Evolutionary conservation across 1,140 invertebrate genomes (phyloP).

Genomic region (Cotesia chilonis): DNA sequence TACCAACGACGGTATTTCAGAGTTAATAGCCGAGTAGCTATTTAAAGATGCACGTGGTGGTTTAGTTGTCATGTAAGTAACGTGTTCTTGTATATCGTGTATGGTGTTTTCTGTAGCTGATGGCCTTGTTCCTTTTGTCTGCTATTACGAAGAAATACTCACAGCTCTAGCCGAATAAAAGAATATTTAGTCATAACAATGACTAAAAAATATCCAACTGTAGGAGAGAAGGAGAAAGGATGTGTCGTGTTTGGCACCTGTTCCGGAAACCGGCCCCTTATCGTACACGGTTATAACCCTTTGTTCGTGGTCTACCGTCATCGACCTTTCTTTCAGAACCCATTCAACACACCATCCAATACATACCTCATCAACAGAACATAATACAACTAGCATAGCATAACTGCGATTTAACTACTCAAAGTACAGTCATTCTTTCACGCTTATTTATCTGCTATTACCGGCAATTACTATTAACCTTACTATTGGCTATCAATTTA

Average conservation of each 20-base stretch:
- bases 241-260: conserved; percentile 32
- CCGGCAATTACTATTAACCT: neutral
- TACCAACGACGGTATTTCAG: too few relatives aligned
- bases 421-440: neutral
- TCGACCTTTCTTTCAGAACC: conserved; percentile 18
- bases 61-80: too few relatives aligned
- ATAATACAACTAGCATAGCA: neutral
- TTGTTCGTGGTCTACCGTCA: conserved; percentile 8
- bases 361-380: neutral
- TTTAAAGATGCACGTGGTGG: conserved; percentile 3
- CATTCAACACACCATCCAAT: neutral
- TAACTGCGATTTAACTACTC: too few relatives aligned
- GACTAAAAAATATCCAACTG: neutral
- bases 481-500: neutral
- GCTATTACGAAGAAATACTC: neutral
- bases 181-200: neutral
- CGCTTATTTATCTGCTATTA: neutral
- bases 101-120: neutral
- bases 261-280: conserved; percentile 33
- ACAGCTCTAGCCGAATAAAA: neutral
- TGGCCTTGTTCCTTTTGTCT: conserved; percentile 17
- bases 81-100: neutral
- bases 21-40: neutral
- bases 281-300: conserved; percentile 6
- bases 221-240: neutral